Evolutionary conservation across 2,797 vertebrate genomes (phyloP), one percentile per base, ranked within the genome.

Genomic region (Dicrostonyx torquatus): DNA sequence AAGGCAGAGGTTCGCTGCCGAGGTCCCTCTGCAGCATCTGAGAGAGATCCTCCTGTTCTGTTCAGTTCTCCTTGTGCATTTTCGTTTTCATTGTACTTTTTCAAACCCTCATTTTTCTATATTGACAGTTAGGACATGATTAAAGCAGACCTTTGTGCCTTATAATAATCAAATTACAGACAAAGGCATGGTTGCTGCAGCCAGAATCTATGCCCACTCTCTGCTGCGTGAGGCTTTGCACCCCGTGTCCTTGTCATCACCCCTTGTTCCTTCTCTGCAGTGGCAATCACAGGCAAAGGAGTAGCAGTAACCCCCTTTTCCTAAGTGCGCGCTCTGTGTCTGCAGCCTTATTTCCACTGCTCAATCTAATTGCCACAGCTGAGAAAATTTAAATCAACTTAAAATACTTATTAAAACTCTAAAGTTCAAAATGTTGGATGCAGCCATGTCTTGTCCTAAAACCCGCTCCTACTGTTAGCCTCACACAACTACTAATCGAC

Each of bases 41-140:
- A 50, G 72, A 89, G 55, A 68, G 34, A 62, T 37, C 58, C 78
- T 84, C 77, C 34, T 87, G n/a, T 6, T 73, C 20, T 17, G 2
- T 83, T 73, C 40, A 55, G 12, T 68, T 77, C 31, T 62, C 20
- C 17, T 43, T 5, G 3, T 20, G 72, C 29, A 62, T 66, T 95
- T 84, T 48, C 62, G 17, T 31, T 84, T 79, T 89, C 82, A 18
- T 43, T 4, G 58, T 24, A 72, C 6, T 60, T 64, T 34, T 20
- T n/a, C 68, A 37, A 37, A 40, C 78, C 53, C 0, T 20, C 3
- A 62, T 72, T 95, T 88, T 82, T 90, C 26, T 22, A 45, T 34
- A 48, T 48, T 93, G 43, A 50, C 84, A 84, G 58, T 72, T 89
- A 37, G 89, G 40, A 94, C 85, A 85, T 48, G 90, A 48, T 66